These are phyloP conservation scores for Falco biarmicus DNA, from an alignment of 2,797 vertebrate genomes.

Conservation along the genomic window DNA sequence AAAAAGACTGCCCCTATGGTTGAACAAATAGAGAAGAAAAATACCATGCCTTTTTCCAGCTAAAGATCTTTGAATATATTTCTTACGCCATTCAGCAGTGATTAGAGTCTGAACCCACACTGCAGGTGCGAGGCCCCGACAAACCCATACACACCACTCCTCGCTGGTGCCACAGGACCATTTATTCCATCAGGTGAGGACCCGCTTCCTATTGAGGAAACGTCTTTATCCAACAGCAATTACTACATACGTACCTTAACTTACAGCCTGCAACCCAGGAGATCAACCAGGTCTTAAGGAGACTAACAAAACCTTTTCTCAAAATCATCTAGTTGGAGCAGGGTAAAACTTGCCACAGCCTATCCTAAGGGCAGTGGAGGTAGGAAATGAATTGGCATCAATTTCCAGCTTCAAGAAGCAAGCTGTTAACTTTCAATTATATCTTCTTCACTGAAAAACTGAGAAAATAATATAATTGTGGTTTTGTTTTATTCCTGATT, in stretches of 20 bases:
- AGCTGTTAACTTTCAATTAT: not conserved
- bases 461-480: not conserved
- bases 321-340: not conserved
- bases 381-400: not conserved
- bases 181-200: not conserved
- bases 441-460: not conserved
- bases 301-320: not conserved
- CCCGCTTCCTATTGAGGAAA: not conserved
- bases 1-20: not conserved
- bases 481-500: not conserved
- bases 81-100: not conserved
- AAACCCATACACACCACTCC: not conserved
- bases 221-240: not conserved
- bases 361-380: not conserved
- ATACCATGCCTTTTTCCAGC: not conserved
- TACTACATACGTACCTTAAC: not conserved
- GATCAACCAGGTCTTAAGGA: not conserved
- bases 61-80: not conserved
- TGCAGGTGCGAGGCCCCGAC: not conserved
- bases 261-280: not conserved
- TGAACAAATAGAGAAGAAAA: not conserved
- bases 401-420: not conserved
- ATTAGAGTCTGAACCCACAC: not conserved
- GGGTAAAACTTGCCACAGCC: not conserved
- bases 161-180: not conserved